A percentile compares a stretch with the other conserved stretches of the same genome.
Conservation (phyloP, 2,797 vertebrate genomes). For the Enteromius trimaculatus region DNA sequence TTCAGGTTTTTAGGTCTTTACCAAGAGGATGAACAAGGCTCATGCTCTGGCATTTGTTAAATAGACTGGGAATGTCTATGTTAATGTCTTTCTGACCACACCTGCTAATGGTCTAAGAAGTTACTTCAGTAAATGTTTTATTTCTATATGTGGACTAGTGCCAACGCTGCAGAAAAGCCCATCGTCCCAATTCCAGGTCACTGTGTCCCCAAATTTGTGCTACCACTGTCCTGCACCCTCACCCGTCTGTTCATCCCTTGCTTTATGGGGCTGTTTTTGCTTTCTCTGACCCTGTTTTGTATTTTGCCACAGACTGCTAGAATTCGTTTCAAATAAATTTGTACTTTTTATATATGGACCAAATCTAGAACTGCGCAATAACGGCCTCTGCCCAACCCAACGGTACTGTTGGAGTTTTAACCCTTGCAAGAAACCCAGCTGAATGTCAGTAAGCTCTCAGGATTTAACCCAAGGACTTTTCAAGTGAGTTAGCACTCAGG, state of each 20-base stretch:
- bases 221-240: slow-evolving; percentile 37
- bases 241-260: slow-evolving; percentile 20
- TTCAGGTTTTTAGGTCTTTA: slow-evolving; percentile 51
- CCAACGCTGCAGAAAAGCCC: slow-evolving; percentile 55
- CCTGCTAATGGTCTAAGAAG: slow-evolving; percentile 50
- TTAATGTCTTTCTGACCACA: slow-evolving; percentile 46
- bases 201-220: slow-evolving; percentile 43
- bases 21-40: slow-evolving; percentile 36
- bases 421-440: slow-evolving; percentile 43
- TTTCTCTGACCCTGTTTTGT: slow-evolving; percentile 17
- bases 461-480: slow-evolving; percentile 50
- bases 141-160: slow-evolving; percentile 52
- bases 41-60: slow-evolving; percentile 24
- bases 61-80: slow-evolving; percentile 35
- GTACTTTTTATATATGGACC: slow-evolving; percentile 28
- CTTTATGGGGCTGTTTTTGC: slow-evolving; percentile 38
- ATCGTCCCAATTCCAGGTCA: slow-evolving; percentile 50
- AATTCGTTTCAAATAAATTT: neutral
- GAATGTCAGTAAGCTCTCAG: slow-evolving; percentile 57
- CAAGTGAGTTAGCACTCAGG: slow-evolving; percentile 40
- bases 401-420: slow-evolving; percentile 45
- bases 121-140: slow-evolving; percentile 57
- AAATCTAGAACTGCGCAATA: slow-evolving; percentile 42
- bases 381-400: slow-evolving; percentile 30
- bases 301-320: slow-evolving; percentile 35